These are phyloP conservation scores for Streblospio benedicti DNA, from an alignment of 1,140 invertebrate species.

Conservation along the genomic window DNA sequence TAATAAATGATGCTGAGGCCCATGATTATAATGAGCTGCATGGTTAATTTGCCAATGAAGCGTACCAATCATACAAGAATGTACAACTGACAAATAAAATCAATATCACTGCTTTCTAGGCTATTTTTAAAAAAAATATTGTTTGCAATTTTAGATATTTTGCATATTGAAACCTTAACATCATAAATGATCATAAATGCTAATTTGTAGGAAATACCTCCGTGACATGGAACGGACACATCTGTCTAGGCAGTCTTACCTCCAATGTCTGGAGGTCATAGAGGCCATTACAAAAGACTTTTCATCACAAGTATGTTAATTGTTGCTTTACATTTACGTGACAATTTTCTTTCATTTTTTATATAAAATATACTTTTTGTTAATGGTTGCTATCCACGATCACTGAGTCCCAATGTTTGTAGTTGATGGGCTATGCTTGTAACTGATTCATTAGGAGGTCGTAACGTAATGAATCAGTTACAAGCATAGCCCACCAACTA, in stretches of 20 bases:
- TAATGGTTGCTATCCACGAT: too few species aligned
- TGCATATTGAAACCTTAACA: neutral
- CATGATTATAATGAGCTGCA: too few species aligned
- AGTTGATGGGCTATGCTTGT: too few species aligned
- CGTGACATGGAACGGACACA: constrained; percentile 69
- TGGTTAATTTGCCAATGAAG: constrained; percentile 9
- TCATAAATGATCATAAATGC: constrained; percentile 7
- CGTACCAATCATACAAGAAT: neutral
- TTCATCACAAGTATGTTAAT: too few species aligned
- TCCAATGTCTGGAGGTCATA: neutral
- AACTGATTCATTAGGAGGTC: too few species aligned
- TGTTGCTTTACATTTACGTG: too few species aligned
- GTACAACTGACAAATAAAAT: neutral
- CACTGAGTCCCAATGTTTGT: too few species aligned
- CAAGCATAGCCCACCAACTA: neutral
- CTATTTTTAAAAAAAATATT: neutral
- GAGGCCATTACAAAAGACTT: too few species aligned
- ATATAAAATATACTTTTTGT: too few species aligned
- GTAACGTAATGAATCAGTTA: neutral
- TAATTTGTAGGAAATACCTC: constrained; percentile 60
- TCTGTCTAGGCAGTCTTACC: constrained; percentile 60
- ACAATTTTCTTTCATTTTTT: too few species aligned
- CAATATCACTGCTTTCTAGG: neutral
- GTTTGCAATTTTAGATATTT: neutral
- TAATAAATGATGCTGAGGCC: too few species aligned